Evolutionary conservation across 2,888 invertebrate species (phyloP).

Genomic region (Sisyra terminalis): DNA sequence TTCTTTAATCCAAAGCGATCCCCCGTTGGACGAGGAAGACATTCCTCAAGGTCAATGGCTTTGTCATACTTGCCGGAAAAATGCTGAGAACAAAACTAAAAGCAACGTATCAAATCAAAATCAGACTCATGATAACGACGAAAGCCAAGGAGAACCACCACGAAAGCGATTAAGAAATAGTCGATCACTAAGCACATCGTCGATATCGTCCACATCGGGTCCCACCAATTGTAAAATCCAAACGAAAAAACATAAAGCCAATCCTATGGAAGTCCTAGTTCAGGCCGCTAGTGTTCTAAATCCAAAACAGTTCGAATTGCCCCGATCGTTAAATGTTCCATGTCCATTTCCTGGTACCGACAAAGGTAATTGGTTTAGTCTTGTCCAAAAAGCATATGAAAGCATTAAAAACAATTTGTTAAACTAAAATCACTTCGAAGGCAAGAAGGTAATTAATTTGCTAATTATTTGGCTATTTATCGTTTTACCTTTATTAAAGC

Average conservation of each 20-base stretch:
- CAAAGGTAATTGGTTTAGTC: conserved; percentile 38
- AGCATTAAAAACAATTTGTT: conserved; percentile 21
- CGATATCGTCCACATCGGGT: conserved; percentile 11
- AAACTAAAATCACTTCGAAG: conserved; percentile 17
- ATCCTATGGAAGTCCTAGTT: conserved; percentile 62
- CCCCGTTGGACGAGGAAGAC: conserved; percentile 76
- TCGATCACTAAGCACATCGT: not conserved
- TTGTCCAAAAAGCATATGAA: too few relatives aligned
- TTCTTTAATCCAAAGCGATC: conserved; percentile 49
- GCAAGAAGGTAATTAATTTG: conserved; percentile 12
- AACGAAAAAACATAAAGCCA: conserved; percentile 29
- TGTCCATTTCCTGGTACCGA: conserved; percentile 70
- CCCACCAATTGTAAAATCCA: conserved; percentile 13
- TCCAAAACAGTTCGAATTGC: conserved; percentile 80
- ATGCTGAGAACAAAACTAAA: conserved; percentile 27
- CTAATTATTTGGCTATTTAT: too few relatives aligned
- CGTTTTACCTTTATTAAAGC: not conserved
- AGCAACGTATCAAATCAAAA: conserved; percentile 18
- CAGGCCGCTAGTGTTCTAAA: conserved; percentile 72
- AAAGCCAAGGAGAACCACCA: conserved; percentile 24
- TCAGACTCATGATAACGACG: conserved; percentile 14
- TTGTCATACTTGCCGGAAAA: conserved; percentile 62
- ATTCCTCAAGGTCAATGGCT: conserved; percentile 86
- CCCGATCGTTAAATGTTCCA: conserved; percentile 59
- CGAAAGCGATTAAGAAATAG: conserved; percentile 19